Evolutionary conservation across 2,888 invertebrate genomes (phyloP).

Genomic region (Nebria brevicollis): DNA sequence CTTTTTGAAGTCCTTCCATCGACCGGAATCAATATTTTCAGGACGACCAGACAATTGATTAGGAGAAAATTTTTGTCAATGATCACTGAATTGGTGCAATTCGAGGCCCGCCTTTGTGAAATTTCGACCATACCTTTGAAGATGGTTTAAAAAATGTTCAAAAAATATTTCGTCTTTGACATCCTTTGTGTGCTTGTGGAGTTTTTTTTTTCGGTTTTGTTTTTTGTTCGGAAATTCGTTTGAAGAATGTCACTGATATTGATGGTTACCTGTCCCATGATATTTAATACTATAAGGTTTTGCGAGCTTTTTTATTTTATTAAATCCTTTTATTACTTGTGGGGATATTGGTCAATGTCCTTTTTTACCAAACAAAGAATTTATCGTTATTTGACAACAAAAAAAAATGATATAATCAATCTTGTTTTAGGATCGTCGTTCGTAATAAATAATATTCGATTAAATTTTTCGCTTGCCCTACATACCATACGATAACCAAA

Average conservation of each 20-base stretch:
- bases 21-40: conserved; percentile 1
- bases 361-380: neutral
- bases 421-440: neutral
- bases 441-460: neutral
- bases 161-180: neutral
- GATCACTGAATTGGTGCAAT: neutral
- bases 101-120: neutral
- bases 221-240: neutral
- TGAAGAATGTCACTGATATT: conserved; percentile 27
- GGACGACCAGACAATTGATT: neutral
- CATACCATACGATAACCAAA: no score
- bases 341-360: neutral
- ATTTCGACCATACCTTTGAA: neutral
- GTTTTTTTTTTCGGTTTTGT: conserved; percentile 8
- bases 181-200: neutral
- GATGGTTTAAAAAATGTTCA: neutral
- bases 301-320: neutral
- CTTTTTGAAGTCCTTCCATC: neutral
- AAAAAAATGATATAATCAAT: neutral
- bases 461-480: neutral
- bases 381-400: conserved; percentile 11
- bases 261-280: conserved; percentile 33
- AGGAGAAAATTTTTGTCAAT: neutral
- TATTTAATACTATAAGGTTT: conserved; percentile 31
- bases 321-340: neutral